These are phyloP conservation scores for Sepioteuthis lessoniana DNA, from an alignment of 2,888 invertebrate species.

Conservation along the genomic window DNA sequence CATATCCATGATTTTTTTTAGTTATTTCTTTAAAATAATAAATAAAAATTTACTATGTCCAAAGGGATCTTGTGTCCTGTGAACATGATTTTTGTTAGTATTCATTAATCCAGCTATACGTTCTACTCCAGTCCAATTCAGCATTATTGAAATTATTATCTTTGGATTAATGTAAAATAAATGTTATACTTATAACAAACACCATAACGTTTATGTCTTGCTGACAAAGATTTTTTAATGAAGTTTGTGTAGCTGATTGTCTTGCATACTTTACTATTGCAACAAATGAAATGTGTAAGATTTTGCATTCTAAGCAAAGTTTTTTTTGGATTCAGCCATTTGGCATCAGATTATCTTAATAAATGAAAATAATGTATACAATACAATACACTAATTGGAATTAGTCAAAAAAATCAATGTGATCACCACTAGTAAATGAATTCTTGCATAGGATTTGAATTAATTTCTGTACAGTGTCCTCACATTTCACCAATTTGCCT, in stretches of 20 bases:
- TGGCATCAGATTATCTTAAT: neutral
- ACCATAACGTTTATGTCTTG: neutral
- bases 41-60: no score
- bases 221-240: neutral
- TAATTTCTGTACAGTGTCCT: slow-evolving; percentile 85
- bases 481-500: slow-evolving; percentile 82
- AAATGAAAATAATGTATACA: neutral
- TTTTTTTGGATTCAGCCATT: neutral
- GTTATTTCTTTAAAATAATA: no score
- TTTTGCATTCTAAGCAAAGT: neutral
- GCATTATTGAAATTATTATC: no score
- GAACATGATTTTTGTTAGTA: no score
- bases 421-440: slow-evolving; percentile 86
- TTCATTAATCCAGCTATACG: no score
- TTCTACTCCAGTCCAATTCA: no score
- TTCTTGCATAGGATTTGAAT: slow-evolving; percentile 82
- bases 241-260: neutral
- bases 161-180: no score
- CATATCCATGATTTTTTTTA: no score
- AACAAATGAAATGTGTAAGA: neutral
- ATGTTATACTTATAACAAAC: neutral
- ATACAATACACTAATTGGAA: neutral
- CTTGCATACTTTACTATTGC: neutral
- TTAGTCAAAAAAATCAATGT: slow-evolving; percentile 87
- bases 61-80: no score